Evolutionary conservation across 2,113 vertebrate genomes (phyloP).

Genomic region (Pluvialis apricaria): DNA sequence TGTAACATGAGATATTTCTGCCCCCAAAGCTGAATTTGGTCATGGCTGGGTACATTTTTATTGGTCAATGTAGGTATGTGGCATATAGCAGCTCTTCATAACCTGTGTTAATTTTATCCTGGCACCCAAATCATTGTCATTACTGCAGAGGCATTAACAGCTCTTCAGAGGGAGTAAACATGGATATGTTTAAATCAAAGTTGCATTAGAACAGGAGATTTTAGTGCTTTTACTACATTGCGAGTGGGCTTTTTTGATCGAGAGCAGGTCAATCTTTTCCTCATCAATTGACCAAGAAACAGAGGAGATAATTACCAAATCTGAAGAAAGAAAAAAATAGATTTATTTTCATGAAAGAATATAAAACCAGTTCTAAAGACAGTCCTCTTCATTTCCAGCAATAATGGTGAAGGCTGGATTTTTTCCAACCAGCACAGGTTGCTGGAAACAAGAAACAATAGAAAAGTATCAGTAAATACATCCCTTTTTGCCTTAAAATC

Average conservation of each 20-base stretch:
- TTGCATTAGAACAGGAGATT: background rate
- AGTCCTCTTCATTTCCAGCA: background rate
- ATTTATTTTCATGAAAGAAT: conserved; percentile 7
- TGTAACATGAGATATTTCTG: background rate
- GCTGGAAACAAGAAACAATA: background rate
- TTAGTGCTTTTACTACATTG: background rate
- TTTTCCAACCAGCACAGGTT: background rate
- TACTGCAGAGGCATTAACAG: background rate
- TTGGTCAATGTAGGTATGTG: background rate
- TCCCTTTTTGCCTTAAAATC: background rate
- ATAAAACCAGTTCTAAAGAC: background rate
- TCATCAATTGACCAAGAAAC: background rate
- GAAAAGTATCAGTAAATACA: background rate
- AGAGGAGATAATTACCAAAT: background rate
- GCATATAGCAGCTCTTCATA: background rate
- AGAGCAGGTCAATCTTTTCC: background rate
- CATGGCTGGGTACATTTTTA: background rate
- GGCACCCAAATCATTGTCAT: background rate
- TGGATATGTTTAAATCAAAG: background rate
- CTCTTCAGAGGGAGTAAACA: background rate
- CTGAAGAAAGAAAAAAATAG: background rate
- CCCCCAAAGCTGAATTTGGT: background rate
- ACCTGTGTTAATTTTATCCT: background rate
- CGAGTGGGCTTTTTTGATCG: background rate
- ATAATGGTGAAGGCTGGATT: background rate